These are phyloP conservation scores for Natrix natrix DNA, from an alignment of 2,797 vertebrate genomes.

Conservation along the genomic window DNA sequence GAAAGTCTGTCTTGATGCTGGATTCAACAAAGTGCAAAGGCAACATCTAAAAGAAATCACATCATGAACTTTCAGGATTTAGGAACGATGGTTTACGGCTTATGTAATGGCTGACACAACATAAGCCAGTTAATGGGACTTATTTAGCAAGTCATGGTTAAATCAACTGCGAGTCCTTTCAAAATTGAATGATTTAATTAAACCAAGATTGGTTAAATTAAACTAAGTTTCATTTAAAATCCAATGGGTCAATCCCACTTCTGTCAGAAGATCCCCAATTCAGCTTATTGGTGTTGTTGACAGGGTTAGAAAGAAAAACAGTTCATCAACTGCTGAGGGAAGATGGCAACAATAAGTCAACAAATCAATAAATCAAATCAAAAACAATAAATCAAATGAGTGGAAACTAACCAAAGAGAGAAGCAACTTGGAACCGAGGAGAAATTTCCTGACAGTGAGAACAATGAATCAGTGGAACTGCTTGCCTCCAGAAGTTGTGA, in stretches of 20 bases:
- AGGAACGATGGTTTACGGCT: background rate
- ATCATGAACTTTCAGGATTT: background rate
- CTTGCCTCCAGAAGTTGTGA: too few relatives aligned
- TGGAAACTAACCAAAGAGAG: too few relatives aligned
- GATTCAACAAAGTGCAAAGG: too few relatives aligned
- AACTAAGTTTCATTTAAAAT: background rate
- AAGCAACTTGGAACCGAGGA: too few relatives aligned
- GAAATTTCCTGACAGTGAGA: too few relatives aligned
- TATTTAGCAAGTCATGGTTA: background rate
- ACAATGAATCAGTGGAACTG: too few relatives aligned
- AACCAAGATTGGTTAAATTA: background rate
- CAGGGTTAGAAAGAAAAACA: background rate
- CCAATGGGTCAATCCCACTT: background rate
- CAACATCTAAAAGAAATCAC: background rate
- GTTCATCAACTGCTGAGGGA: background rate
- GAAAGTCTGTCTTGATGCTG: too few relatives aligned
- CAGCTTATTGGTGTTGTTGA: background rate
- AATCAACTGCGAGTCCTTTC: background rate
- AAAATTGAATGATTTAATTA: background rate
- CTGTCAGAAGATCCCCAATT: background rate
- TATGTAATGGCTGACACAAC: background rate
- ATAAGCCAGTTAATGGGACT: background rate
- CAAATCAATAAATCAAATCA: too few relatives aligned
- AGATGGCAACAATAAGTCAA: background rate
- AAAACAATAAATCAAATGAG: too few relatives aligned